A percentile compares a stretch with the other conserved stretches of the same genome.
Evolutionary conservation across 1,140 invertebrate species (phyloP).

Genomic region (Drosophila nannoptera): DNA sequence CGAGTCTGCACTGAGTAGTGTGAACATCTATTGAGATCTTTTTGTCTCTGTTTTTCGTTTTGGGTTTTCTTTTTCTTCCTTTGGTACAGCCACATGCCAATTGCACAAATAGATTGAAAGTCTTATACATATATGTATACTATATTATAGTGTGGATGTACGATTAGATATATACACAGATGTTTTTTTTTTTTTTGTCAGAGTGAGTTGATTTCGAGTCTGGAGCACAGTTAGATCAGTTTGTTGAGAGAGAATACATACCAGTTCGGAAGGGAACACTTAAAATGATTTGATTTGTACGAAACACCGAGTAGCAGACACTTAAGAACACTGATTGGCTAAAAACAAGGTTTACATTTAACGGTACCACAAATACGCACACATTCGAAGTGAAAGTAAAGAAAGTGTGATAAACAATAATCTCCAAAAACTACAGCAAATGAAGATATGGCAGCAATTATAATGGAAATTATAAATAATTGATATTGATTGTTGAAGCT

Average conservation of each 20-base stretch:
- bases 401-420: not conserved
- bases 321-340: constrained; percentile 24
- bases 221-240: constrained; percentile 25
- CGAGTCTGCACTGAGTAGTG: constrained; percentile 7
- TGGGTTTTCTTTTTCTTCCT: constrained; percentile 33
- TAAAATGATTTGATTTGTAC: constrained; percentile 62
- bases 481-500: not conserved
- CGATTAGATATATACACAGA: constrained; percentile 63
- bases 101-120: constrained; percentile 72
- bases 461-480: not conserved
- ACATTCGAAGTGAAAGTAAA: not conserved
- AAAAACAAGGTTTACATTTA: constrained; percentile 29
- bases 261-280: constrained; percentile 73
- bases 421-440: not conserved
- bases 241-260: constrained; percentile 69
- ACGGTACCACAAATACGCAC: constrained; percentile 16
- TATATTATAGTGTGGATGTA: constrained; percentile 22
- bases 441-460: not conserved
- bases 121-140: constrained; percentile 13
- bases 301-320: constrained; percentile 48
- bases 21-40: constrained; percentile 48
- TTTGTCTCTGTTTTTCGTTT: constrained; percentile 20
- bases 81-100: constrained; percentile 70
- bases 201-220: not conserved
- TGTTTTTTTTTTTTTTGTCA: constrained; percentile 30